Evolutionary conservation across 2,888 invertebrate genomes (phyloP).

Genomic region (Stomorhina lunata): DNA sequence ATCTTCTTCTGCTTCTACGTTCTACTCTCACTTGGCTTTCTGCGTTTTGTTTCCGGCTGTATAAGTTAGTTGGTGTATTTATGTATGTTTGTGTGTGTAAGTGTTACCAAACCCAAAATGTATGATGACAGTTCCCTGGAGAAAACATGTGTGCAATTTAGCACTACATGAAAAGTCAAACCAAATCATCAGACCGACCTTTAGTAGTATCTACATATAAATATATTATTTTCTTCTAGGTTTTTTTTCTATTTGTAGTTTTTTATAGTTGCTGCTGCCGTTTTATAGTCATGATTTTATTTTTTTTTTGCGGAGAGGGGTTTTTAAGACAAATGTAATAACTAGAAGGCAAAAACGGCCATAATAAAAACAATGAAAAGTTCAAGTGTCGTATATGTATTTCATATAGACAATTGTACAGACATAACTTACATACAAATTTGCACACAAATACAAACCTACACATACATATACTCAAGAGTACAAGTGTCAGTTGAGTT

Average conservation of each 20-base stretch:
- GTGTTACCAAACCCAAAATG: constrained; percentile 31
- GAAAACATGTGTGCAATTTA: constrained; percentile 75
- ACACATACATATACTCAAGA: background rate
- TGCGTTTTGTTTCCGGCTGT: constrained; percentile 42
- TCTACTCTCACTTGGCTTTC: constrained; percentile 23
- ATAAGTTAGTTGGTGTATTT: background rate
- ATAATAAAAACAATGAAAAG: constrained; percentile 49
- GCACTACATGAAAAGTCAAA: constrained; percentile 70
- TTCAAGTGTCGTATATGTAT: constrained; percentile 55
- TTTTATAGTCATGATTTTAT: constrained; percentile 35
- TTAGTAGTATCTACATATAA: constrained; percentile 39
- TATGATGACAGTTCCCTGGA: constrained; percentile 67
- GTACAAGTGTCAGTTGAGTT: constrained; percentile 16
- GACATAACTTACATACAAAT: background rate
- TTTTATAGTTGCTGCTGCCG: background rate
- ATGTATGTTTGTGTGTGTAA: constrained; percentile 1
- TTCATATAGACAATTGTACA: constrained; percentile 35
- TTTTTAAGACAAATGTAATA: constrained; percentile 73
- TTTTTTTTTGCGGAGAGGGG: constrained; percentile 8
- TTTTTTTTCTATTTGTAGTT: constrained; percentile 17
- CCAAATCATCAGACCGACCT: constrained; percentile 55
- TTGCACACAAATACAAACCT: background rate
- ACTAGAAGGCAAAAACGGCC: constrained; percentile 60
- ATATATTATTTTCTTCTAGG: constrained; percentile 32
- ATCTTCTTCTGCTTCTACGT: background rate